A percentile compares a stretch with the other conserved stretches of the same genome.
phyloP scores from a whole-genome alignment of 2,797 vertebrate species.

The Onychomys leucogaster region DNA sequence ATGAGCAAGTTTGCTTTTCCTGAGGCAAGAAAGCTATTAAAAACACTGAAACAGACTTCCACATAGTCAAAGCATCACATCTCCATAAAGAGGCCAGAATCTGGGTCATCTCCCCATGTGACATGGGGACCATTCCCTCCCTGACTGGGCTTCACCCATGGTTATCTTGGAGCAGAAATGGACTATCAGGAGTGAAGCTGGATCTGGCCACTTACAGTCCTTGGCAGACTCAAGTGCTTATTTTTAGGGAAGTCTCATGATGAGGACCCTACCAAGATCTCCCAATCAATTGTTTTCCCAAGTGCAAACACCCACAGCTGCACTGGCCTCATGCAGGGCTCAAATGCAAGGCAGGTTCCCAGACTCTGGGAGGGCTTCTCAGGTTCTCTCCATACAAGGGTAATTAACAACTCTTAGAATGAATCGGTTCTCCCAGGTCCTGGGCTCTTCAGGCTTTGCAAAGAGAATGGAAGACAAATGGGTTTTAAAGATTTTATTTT shows the following conservation, averaged over 20 bases:
- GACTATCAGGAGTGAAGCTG: rapidly evolving
- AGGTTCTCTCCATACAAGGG: neutral
- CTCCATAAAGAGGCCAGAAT: neutral
- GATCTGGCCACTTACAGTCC: neutral
- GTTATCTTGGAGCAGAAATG: neutral
- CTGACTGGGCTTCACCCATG: neutral
- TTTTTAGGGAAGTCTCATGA: neutral
- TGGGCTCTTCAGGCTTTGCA: neutral
- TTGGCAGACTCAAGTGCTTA: neutral
- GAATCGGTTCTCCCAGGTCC: conserved; percentile 39
- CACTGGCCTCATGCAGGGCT: rapidly evolving
- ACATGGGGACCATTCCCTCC: neutral
- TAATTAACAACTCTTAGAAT: conserved; percentile 53
- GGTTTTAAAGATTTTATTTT: conserved; percentile 23
- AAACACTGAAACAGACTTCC: neutral
- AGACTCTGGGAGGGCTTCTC: neutral
- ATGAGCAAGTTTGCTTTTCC: neutral
- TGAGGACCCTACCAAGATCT: neutral
- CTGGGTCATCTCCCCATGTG: neutral
- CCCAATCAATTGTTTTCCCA: neutral
- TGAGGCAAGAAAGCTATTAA: neutral
- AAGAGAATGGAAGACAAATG: conserved; percentile 34
- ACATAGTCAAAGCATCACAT: neutral
- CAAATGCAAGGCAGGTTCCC: rapidly evolving
- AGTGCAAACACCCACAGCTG: too few relatives aligned